Evolutionary conservation across 2,888 invertebrate species (phyloP).

Genomic region (Heliconius hortense): DNA sequence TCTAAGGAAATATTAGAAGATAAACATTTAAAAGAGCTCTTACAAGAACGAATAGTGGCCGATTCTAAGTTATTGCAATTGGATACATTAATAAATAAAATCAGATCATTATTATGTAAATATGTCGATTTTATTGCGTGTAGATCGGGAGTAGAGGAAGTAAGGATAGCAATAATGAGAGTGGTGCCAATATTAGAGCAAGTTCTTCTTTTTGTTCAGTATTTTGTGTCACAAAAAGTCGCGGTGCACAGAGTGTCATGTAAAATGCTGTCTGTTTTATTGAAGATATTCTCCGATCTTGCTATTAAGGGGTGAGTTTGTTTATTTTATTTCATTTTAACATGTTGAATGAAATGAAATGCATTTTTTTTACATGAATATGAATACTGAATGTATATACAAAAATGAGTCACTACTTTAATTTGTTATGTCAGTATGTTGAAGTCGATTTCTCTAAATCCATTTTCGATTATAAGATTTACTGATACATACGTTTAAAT

Average conservation of each 20-base stretch:
- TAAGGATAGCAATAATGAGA: constrained; percentile 67
- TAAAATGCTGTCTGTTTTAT: constrained; percentile 91
- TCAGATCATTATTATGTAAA: constrained; percentile 63
- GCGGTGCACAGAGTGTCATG: constrained; percentile 89
- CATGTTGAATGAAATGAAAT: too few species aligned
- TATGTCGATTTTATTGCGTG: constrained; percentile 70
- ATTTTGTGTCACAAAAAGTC: constrained; percentile 89
- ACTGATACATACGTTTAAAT: too few species aligned
- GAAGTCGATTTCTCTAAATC: too few species aligned
- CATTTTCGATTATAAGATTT: too few species aligned
- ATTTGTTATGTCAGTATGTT: too few species aligned
- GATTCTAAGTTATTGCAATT: constrained; percentile 84
- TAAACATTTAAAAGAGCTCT: constrained; percentile 85
- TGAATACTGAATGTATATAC: too few species aligned
- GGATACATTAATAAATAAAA: constrained; percentile 65
- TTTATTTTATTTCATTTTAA: neutral
- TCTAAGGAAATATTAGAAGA: constrained; percentile 81
- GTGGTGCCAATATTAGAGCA: constrained; percentile 89
- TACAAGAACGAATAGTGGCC: constrained; percentile 83
- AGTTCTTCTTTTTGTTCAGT: constrained; percentile 87
- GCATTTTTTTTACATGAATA: neutral
- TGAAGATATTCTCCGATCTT: constrained; percentile 93
- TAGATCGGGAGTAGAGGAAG: constrained; percentile 50
- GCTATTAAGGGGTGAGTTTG: constrained; percentile 84
- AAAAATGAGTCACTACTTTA: too few species aligned